These are phyloP conservation scores for Apaloderma vittatum DNA, from an alignment of 2,113 vertebrate genomes.

Conservation along the genomic window DNA sequence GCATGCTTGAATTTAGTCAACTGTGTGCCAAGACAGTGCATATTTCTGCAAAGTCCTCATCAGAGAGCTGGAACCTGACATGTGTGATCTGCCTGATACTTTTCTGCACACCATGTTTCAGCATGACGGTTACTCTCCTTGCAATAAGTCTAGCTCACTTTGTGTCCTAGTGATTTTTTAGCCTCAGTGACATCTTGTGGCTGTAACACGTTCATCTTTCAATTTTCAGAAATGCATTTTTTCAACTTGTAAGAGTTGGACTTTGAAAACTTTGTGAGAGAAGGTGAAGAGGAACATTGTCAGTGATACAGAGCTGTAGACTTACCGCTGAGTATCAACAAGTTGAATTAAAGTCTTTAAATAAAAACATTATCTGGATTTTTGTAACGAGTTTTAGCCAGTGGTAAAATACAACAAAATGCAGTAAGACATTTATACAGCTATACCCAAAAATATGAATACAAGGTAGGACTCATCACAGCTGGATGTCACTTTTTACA, in stretches of 20 bases:
- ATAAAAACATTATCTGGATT: neutral
- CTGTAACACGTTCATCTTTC: neutral
- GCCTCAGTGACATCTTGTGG: neutral
- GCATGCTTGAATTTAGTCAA: neutral
- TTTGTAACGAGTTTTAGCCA: neutral
- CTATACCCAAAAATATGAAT: neutral
- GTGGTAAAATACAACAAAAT: neutral
- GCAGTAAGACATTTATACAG: neutral
- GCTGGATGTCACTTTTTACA: neutral
- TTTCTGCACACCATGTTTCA: neutral
- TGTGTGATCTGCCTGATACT: neutral
- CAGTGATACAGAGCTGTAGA: neutral
- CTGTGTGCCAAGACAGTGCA: neutral
- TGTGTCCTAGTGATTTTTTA: neutral
- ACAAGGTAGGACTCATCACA: neutral
- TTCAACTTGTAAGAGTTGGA: neutral
- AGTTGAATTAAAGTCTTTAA: neutral
- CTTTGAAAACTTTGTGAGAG: neutral
- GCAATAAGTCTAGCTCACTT: neutral
- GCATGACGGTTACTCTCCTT: neutral
- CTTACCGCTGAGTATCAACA: neutral
- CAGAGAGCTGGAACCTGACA: neutral
- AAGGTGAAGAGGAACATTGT: neutral
- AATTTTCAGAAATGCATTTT: neutral
- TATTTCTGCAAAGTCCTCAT: neutral